phyloP scores from a whole-genome alignment of 2,888 invertebrate genomes.

The Netelia melanura region DNA sequence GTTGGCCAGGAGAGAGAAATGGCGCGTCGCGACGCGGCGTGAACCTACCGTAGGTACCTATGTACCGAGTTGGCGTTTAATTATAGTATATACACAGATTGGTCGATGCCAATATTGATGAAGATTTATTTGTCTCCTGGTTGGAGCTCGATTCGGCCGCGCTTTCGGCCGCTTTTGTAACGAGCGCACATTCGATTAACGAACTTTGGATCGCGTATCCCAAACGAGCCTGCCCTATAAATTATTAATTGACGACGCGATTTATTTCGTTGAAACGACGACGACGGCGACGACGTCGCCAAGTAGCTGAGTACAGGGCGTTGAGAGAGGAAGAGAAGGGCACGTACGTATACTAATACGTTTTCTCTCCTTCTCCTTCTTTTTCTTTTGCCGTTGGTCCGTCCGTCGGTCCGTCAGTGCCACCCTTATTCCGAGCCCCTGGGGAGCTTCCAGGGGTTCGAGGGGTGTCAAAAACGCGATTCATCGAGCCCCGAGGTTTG shows the following conservation, averaged over 20 bases:
- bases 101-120: constrained; percentile 52
- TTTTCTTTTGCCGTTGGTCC: background rate
- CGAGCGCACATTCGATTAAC: constrained; percentile 55
- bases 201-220: constrained; percentile 44
- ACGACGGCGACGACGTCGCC: too few relatives aligned
- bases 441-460: background rate
- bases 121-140: constrained; percentile 40
- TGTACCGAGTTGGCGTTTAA: constrained; percentile 24
- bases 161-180: constrained; percentile 31
- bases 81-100: constrained; percentile 30
- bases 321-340: background rate
- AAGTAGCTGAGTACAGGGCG: too few relatives aligned
- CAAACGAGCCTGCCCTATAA: constrained; percentile 42
- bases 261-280: background rate
- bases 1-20: background rate
- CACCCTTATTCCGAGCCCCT: constrained; percentile 1
- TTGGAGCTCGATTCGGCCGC: background rate
- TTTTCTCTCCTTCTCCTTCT: background rate
- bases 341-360: too few relatives aligned
- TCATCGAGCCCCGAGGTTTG: constrained; percentile 51
- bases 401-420: constrained; percentile 5
- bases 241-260: constrained; percentile 55
- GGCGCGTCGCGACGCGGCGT: background rate
- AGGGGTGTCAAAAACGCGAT: constrained; percentile 60
- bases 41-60: background rate